Evolutionary conservation across 2,888 invertebrate genomes (phyloP).

Genomic region (Acleris holmiana): DNA sequence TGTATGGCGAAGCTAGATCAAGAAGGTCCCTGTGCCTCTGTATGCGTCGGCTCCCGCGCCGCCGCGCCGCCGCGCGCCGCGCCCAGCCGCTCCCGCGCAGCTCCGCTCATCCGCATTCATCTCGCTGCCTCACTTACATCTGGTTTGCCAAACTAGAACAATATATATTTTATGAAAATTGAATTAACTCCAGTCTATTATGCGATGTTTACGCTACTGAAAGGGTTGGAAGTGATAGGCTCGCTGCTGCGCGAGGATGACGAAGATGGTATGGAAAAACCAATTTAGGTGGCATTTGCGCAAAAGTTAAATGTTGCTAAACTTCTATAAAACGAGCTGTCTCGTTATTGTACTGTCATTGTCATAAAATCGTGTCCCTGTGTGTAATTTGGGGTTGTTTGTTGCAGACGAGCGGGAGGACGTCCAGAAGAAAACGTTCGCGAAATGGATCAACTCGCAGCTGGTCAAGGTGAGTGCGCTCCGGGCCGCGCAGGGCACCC

Average conservation of each 20-base stretch:
- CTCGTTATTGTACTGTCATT: too few relatives aligned
- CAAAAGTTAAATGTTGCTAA: too few relatives aligned
- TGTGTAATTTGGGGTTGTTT: conserved; percentile 17
- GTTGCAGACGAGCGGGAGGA: conserved; percentile 95
- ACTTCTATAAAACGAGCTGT: too few relatives aligned
- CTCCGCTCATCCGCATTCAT: conserved; percentile 14
- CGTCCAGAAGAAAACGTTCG: conserved; percentile 97
- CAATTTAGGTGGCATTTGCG: too few relatives aligned
- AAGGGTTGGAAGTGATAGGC: conserved; percentile 56
- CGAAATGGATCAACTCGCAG: conserved; percentile 96
- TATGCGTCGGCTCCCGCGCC: conserved; percentile 9
- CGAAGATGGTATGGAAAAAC: conserved; percentile 15
- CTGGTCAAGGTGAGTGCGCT: conserved; percentile 87
- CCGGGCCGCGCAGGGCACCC: too few relatives aligned
- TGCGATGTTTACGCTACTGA: conserved; percentile 62
- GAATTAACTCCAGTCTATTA: not conserved
- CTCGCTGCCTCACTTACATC: conserved; percentile 19
- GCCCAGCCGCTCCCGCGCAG: not conserved
- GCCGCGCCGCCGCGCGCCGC: not conserved
- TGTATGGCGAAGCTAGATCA: too few relatives aligned
- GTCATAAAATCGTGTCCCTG: not conserved
- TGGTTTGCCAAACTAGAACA: conserved; percentile 9
- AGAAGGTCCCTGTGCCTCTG: too few relatives aligned
- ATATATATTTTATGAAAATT: not conserved
- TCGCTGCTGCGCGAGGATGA: conserved; percentile 6